Evolutionary conservation across 2,888 invertebrate genomes (phyloP).

Genomic region (Ennomos erosarius): DNA sequence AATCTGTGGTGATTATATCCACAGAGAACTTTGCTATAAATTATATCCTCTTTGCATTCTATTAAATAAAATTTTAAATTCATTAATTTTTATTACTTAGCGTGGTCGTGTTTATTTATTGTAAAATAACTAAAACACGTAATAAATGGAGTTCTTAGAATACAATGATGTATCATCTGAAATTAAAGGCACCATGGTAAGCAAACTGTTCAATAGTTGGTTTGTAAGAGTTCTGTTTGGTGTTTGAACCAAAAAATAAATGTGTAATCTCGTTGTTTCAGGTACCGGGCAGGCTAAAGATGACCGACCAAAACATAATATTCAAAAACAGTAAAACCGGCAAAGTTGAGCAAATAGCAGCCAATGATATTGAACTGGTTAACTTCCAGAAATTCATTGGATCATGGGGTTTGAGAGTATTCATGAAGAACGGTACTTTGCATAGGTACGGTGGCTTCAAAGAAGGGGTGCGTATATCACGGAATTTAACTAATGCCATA

Average conservation of each 20-base stretch:
- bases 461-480: slow-evolving; percentile 87
- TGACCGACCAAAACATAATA: slow-evolving; percentile 95
- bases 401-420: slow-evolving; percentile 94
- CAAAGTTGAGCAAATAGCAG: slow-evolving; percentile 95
- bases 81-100: no score
- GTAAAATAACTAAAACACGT: neutral
- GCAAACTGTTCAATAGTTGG: slow-evolving; percentile 37
- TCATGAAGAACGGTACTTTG: slow-evolving; percentile 94
- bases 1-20: no score
- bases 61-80: no score
- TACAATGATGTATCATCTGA: slow-evolving; percentile 94
- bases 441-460: slow-evolving; percentile 98
- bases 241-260: neutral
- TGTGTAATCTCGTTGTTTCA: slow-evolving; percentile 61
- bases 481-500: no score
- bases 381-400: slow-evolving; percentile 97
- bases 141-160: slow-evolving; percentile 92
- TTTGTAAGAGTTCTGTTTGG: no score
- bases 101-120: neutral
- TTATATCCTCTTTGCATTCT: no score
- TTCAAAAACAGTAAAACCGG: slow-evolving; percentile 99
- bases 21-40: no score
- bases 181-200: slow-evolving; percentile 95
- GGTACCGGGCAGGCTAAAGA: slow-evolving; percentile 96
- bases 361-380: slow-evolving; percentile 94